These are phyloP conservation scores for Characodon lateralis DNA, from an alignment of 2,797 vertebrate genomes.

Conservation along the genomic window DNA sequence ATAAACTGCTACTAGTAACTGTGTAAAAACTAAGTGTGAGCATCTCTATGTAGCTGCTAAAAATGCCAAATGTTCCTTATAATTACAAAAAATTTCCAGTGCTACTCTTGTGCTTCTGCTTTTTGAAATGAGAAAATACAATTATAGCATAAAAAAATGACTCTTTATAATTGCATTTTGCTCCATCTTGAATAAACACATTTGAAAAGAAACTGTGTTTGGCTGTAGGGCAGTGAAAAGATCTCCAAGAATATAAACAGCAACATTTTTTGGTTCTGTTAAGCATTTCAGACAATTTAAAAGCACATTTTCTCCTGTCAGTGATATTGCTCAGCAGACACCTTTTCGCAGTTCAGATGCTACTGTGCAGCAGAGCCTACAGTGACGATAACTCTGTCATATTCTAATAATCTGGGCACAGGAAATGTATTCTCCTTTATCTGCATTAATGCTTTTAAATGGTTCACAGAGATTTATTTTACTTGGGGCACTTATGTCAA, in stretches of 20 bases:
- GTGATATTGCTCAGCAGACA: conserved; percentile 30
- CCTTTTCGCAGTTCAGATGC: conserved; percentile 41
- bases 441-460: conserved; percentile 65
- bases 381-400: conserved; percentile 48
- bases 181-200: conserved; percentile 29
- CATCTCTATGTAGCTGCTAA: neutral
- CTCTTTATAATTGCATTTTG: conserved; percentile 49
- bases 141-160: conserved; percentile 20
- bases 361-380: conserved; percentile 15
- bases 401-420: conserved; percentile 49
- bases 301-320: conserved; percentile 24
- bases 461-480: conserved; percentile 80
- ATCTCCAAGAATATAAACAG: conserved; percentile 49
- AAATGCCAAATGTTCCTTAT: neutral
- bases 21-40: neutral
- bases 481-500: conserved; percentile 79
- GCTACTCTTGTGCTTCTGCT: neutral
- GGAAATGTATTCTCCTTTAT: conserved; percentile 66
- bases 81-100: neutral
- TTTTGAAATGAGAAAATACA: neutral
- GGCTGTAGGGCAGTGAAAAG: conserved; percentile 12
- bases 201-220: conserved; percentile 44
- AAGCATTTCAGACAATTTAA: conserved; percentile 45
- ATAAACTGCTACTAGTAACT: neutral
- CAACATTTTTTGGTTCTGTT: conserved; percentile 30